These are phyloP conservation scores for Drosophila sordidula DNA, from an alignment of 2,888 invertebrate species.

Conservation along the genomic window DNA sequence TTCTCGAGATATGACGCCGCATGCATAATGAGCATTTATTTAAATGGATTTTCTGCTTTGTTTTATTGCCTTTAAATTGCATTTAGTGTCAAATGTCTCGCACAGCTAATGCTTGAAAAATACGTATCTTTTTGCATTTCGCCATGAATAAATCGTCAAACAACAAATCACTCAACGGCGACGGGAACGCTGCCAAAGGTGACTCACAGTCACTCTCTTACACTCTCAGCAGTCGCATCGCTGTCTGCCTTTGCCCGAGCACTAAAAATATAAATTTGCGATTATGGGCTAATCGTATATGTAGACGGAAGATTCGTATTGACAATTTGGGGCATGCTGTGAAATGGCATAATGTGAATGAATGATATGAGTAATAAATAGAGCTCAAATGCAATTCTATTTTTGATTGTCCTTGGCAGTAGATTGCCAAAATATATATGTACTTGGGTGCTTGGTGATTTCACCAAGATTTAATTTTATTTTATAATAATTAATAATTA, in stretches of 20 bases:
- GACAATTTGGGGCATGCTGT: constrained; percentile 48
- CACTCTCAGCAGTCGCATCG: constrained; percentile 25
- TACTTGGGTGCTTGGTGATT: not conserved
- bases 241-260: constrained; percentile 28
- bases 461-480: not conserved
- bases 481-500: not conserved
- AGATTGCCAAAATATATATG: constrained; percentile 24
- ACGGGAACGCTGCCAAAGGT: constrained; percentile 61
- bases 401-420: constrained; percentile 54
- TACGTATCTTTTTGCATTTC: constrained; percentile 16
- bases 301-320: constrained; percentile 37
- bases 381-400: constrained; percentile 36
- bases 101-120: constrained; percentile 55
- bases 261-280: constrained; percentile 41
- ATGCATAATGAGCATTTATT: constrained; percentile 78
- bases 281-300: constrained; percentile 38
- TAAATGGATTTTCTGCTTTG: constrained; percentile 70
- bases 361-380: constrained; percentile 22
- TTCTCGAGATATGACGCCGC: constrained; percentile 79
- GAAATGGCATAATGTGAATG: constrained; percentile 22
- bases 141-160: constrained; percentile 65
- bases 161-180: constrained; percentile 69
- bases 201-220: constrained; percentile 45
- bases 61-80: constrained; percentile 79
- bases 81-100: constrained; percentile 77